A percentile compares a stretch with the other conserved stretches of the same genome.
phyloP scores from a whole-genome alignment of 2,113 vertebrate genomes.

The Hoplias malabaricus region DNA sequence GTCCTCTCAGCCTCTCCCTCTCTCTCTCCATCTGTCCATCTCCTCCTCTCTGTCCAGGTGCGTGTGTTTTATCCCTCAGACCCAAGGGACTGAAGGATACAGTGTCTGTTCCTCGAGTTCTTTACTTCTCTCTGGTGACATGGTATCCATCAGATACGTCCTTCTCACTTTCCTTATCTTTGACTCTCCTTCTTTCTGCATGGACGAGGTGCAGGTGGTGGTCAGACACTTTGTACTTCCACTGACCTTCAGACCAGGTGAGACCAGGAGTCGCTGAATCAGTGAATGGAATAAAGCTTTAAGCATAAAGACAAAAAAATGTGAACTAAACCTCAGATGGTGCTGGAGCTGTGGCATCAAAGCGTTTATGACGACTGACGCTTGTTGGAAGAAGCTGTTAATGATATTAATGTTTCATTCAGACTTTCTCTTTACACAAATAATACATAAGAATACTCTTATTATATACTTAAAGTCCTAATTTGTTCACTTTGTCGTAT shows the following conservation, averaged over 20 bases:
- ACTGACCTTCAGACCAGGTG: conserved; percentile 18
- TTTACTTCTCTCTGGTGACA: conserved; percentile 50
- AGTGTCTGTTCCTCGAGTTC: conserved; percentile 31
- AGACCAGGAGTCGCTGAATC: background rate
- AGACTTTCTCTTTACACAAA: too few species aligned
- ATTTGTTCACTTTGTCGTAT: too few species aligned
- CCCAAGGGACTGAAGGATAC: conserved; percentile 26
- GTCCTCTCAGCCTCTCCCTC: conserved; percentile 27
- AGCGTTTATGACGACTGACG: too few species aligned
- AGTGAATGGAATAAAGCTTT: background rate
- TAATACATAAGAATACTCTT: too few species aligned
- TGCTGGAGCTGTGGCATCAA: too few species aligned
- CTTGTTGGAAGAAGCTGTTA: too few species aligned
- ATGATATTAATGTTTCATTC: too few species aligned
- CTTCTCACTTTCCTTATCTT: conserved; percentile 47
- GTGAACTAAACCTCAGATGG: too few species aligned
- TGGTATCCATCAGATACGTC: conserved; percentile 45
- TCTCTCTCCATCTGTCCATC: background rate
- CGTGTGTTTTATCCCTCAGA: conserved; percentile 49
- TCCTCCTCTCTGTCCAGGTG: conserved; percentile 4
- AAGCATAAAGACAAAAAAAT: too few species aligned
- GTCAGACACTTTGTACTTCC: conserved; percentile 40
- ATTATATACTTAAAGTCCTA: too few species aligned
- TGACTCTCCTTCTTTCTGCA: conserved; percentile 32
- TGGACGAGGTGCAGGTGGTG: background rate